These are phyloP conservation scores for Strigamia maritima DNA, from an alignment of 2,888 invertebrate genomes.

Conservation along the genomic window DNA sequence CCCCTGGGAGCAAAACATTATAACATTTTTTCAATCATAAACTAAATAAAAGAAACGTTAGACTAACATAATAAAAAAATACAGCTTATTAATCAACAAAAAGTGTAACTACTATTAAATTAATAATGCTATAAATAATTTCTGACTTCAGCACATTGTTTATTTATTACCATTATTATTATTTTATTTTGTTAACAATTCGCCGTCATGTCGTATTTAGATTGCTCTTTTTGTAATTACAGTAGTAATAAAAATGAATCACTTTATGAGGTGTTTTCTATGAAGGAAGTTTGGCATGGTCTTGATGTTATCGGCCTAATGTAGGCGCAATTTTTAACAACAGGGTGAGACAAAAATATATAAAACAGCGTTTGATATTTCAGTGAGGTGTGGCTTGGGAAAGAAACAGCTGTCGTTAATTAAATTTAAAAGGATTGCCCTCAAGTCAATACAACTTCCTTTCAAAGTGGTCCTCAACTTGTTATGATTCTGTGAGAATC, in stretches of 20 bases:
- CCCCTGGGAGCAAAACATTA: not conserved
- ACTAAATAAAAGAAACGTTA: not conserved
- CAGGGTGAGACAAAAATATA: constrained; percentile 8
- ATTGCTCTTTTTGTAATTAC: not conserved
- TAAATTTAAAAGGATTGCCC: constrained; percentile 17
- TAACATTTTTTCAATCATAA: not conserved
- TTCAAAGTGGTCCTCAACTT: not conserved
- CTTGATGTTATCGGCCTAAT: constrained; percentile 7
- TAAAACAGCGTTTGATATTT: constrained; percentile 16
- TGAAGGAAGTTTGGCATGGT: not conserved
- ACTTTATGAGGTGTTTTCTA: constrained; percentile 11
- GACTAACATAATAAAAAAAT: no score
- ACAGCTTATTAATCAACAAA: no score
- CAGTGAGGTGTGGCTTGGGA: not conserved
- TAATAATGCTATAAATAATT: not conserved
- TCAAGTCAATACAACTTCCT: constrained; percentile 15
- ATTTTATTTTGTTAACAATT: not conserved
- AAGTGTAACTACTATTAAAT: no score
- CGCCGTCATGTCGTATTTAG: not conserved
- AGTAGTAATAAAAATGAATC: constrained; percentile 19
- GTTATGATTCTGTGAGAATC: not conserved
- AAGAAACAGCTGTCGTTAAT: constrained; percentile 11
- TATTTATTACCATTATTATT: not conserved
- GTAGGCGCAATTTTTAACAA: constrained; percentile 1
- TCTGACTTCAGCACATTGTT: not conserved